Evolutionary conservation across 2,888 invertebrate species (phyloP).

Genomic region (Tineola bisselliella): DNA sequence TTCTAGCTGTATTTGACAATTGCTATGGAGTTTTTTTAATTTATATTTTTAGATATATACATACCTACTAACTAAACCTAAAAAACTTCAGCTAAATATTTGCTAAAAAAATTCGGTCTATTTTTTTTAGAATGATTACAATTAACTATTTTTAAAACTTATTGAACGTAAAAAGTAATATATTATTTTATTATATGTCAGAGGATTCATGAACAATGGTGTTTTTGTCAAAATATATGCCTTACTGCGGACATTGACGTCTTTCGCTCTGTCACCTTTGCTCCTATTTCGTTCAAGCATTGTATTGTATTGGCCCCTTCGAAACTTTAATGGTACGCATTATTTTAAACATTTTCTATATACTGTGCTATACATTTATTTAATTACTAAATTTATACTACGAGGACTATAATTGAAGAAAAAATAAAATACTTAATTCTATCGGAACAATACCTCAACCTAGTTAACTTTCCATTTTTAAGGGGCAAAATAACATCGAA

Average conservation of each 20-base stretch:
- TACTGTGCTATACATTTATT: too few relatives aligned
- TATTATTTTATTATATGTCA: neutral
- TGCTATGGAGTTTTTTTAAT: neutral
- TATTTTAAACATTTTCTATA: neutral
- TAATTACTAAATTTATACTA: too few relatives aligned
- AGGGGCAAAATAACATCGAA: too few relatives aligned
- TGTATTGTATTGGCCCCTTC: conserved; percentile 7
- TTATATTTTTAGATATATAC: neutral
- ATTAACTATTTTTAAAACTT: too few relatives aligned
- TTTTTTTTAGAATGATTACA: too few relatives aligned
- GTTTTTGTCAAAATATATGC: conserved; percentile 7
- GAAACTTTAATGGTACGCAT: neutral
- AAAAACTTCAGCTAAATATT: too few relatives aligned
- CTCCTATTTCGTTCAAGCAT: neutral
- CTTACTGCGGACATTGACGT: conserved; percentile 7
- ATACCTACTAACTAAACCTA: too few relatives aligned
- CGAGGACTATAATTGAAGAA: too few relatives aligned
- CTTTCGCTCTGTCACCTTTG: neutral
- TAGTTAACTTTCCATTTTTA: too few relatives aligned
- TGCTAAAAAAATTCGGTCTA: too few relatives aligned
- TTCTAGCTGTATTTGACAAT: neutral
- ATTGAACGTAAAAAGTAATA: neutral
- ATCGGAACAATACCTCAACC: too few relatives aligned
- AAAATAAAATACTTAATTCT: too few relatives aligned
- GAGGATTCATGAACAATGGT: neutral